Evolutionary conservation across 2,113 vertebrate species (phyloP), one percentile per base, ranked within the genome.

Genomic region (Stictonetta naevosa): DNA sequence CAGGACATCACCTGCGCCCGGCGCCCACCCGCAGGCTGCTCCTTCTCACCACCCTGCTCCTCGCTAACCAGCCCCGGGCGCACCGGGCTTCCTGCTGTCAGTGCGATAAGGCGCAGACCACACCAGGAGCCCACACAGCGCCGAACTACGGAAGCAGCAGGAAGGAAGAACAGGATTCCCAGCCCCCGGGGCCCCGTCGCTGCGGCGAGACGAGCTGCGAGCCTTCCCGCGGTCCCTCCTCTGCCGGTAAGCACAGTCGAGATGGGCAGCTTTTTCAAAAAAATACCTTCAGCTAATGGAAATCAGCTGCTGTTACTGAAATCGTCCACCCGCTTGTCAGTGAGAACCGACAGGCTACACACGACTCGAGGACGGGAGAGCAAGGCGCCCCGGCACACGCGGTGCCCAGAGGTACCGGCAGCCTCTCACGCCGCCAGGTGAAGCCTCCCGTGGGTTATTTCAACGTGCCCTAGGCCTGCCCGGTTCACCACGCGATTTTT

Each of bases 361-460:
- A 0, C 0, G 0, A 48, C 60, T 81, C 0, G 0, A 78, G n/a
- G 75, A 12, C 1, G 0, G 1, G 1, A 64, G 36, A 36, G 10
- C 19, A 13, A 38, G 42, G 38, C 11, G 3, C 59, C 6, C 22
- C n/a, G 0, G 40, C 48, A 78, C 46, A 10, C 0, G 0, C 3
- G 38, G 22, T 18, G 29, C 59, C 74, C 63, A 48, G 64, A 28
- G 3, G 1, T 2, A 33, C 28, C 33, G 92, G 38, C 72, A 77
- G 56, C 58, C 52, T 44, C 80, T 78, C 1, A 1, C 20, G 48
- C n/a, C 52, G 34, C 3, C 3, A n/a, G 31, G 28, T 56, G 31
- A 56, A 79, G 19, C 9, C 20, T 78, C 46, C 44, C 1, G 2
- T 4, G 17, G 88, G 64, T 52, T 4, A 3, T n/a, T 53, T 31